Evolutionary conservation across 2,797 vertebrate genomes (phyloP).

Genomic region (Amblyopsis hoosieri): DNA sequence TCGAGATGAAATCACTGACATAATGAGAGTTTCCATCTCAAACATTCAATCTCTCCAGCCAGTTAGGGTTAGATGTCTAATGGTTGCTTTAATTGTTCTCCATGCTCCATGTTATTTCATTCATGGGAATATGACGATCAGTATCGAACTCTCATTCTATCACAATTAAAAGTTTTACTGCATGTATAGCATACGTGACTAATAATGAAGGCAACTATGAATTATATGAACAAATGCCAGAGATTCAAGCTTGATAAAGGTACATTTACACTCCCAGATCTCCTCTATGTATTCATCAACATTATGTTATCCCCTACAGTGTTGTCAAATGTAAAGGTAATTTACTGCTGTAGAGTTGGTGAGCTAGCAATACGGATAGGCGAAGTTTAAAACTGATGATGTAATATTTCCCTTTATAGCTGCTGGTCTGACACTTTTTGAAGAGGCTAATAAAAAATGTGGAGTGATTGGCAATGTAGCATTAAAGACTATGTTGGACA

Average conservation of each 20-base stretch:
- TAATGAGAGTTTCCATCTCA: conserved; percentile 5
- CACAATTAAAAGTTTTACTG: conserved; percentile 43
- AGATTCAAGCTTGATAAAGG: conserved; percentile 36
- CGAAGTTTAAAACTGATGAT: conserved; percentile 33
- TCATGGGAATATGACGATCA: conserved; percentile 21
- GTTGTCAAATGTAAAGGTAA: conserved; percentile 37
- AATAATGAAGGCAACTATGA: conserved; percentile 32
- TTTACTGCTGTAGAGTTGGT: conserved; percentile 52
- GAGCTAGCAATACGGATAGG: conserved; percentile 45
- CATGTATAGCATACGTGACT: conserved; percentile 16
- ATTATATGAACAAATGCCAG: conserved; percentile 56
- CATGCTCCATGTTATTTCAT: not conserved
- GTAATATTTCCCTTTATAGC: conserved; percentile 41
- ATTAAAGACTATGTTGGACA: not conserved
- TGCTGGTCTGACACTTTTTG: not conserved
- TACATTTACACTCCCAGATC: conserved; percentile 20
- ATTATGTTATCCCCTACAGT: conserved; percentile 20
- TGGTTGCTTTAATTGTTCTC: conserved; percentile 37
- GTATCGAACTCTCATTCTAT: conserved; percentile 14
- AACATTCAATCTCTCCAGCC: conserved; percentile 9
- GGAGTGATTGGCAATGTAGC: not conserved
- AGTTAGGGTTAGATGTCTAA: conserved; percentile 22
- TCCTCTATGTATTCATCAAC: conserved; percentile 37
- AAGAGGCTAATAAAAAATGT: not conserved
- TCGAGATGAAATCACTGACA: conserved; percentile 7